These are phyloP conservation scores for Acronicta aceris DNA, from an alignment of 2,888 invertebrate species.

Conservation along the genomic window DNA sequence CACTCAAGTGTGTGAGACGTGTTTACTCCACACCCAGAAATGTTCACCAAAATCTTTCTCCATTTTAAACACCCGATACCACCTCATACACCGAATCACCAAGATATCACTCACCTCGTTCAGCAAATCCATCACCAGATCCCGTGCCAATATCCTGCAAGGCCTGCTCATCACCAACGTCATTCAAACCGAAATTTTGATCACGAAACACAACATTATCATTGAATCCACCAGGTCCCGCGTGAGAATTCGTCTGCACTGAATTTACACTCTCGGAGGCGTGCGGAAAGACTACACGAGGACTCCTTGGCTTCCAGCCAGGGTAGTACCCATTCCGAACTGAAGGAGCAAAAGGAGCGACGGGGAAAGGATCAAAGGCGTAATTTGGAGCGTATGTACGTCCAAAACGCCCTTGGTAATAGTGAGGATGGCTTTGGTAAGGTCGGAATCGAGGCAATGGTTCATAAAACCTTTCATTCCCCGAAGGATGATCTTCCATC, in stretches of 20 bases:
- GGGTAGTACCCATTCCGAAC: constrained; percentile 76
- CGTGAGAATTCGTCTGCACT: constrained; percentile 84
- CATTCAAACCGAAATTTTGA: constrained; percentile 90
- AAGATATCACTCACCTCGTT: constrained; percentile 89
- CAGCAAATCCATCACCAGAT: constrained; percentile 87
- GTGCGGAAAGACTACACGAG: constrained; percentile 86
- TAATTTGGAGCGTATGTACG: constrained; percentile 80
- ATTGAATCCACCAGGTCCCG: constrained; percentile 67
- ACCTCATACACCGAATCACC: neutral
- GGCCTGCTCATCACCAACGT: constrained; percentile 89
- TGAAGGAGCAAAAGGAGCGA: constrained; percentile 62
- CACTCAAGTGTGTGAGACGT: neutral
- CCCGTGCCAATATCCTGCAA: constrained; percentile 90
- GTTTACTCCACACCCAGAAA: neutral
- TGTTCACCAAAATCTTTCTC: too few species aligned
- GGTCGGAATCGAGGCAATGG: constrained; percentile 71
- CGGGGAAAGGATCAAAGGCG: constrained; percentile 74
- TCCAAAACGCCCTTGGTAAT: constrained; percentile 77
- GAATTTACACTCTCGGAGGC: constrained; percentile 77
- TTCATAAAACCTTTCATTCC: constrained; percentile 82
- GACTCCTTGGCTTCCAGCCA: constrained; percentile 85
- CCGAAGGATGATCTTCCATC: constrained; percentile 67
- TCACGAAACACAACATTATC: constrained; percentile 89
- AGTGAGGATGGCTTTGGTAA: constrained; percentile 69
- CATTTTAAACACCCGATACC: neutral